Conservation (phyloP, 2,888 invertebrate genomes). For the Himalopsyche japonica region DNA sequence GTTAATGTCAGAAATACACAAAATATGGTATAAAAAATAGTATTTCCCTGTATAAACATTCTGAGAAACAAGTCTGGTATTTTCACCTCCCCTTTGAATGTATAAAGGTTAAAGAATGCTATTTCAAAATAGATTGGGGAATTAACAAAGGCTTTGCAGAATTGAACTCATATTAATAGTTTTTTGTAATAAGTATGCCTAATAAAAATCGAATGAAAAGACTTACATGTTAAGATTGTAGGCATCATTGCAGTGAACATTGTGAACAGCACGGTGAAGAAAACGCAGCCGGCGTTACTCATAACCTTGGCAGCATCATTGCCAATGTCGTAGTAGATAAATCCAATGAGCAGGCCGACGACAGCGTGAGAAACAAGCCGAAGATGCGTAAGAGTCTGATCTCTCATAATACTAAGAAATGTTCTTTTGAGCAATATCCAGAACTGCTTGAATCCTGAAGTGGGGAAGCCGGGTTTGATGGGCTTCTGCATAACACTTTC, state of each 20-base stretch:
- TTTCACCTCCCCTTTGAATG: no score
- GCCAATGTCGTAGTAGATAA: constrained; percentile 92
- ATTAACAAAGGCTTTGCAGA: neutral
- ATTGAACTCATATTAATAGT: neutral
- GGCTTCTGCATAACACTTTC: constrained; percentile 71
- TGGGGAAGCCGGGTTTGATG: constrained; percentile 75
- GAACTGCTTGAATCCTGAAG: constrained; percentile 82
- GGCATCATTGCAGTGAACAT: constrained; percentile 99
- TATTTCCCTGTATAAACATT: no score
- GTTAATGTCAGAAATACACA: no score
- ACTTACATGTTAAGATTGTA: constrained; percentile 95
- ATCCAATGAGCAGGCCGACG: constrained; percentile 89
- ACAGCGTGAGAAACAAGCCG: constrained; percentile 84
- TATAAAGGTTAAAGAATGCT: no score
- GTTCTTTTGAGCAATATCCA: constrained; percentile 85
- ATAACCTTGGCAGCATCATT: constrained; percentile 91
- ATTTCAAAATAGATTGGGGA: no score
- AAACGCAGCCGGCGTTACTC: constrained; percentile 94
- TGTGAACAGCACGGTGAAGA: constrained; percentile 94
- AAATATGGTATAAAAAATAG: no score
- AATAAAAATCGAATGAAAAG: constrained; percentile 10
- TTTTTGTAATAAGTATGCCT: no score
- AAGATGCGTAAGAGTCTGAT: constrained; percentile 87
- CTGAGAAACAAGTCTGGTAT: no score
- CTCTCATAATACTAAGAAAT: constrained; percentile 79